These are phyloP conservation scores for Schrankia costaestrigalis DNA, from an alignment of 2,888 invertebrate species.

Conservation along the genomic window DNA sequence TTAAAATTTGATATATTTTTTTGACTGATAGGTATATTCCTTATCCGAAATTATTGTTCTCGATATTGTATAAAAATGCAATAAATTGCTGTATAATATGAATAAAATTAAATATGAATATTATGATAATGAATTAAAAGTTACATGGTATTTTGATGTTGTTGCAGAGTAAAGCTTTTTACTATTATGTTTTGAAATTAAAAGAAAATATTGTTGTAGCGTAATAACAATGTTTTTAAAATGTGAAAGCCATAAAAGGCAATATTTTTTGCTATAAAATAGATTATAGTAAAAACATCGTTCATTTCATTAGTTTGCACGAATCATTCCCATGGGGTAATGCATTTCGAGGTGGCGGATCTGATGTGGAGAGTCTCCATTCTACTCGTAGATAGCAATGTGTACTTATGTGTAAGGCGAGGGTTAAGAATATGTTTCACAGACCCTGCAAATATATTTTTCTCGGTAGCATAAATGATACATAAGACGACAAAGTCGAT, in stretches of 20 bases:
- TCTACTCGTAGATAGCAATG: no score
- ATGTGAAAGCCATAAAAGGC: constrained; percentile 35
- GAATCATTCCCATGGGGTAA: constrained; percentile 81
- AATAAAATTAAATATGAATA: constrained; percentile 6
- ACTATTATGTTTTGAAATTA: constrained; percentile 21
- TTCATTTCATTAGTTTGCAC: constrained; percentile 81
- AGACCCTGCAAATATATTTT: not conserved
- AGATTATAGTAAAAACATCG: constrained; percentile 48
- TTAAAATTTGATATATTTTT: constrained; percentile 31
- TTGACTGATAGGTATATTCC: constrained; percentile 47
- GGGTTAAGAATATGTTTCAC: constrained; percentile 15
- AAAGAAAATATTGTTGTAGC: constrained; percentile 23
- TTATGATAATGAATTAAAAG: constrained; percentile 27
- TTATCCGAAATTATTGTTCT: constrained; percentile 38
- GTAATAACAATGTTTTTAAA: constrained; percentile 25
- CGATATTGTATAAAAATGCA: constrained; percentile 38
- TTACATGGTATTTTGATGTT: constrained; percentile 32
- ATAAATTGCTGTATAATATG: constrained; percentile 39
- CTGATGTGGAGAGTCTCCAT: no score
- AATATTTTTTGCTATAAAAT: constrained; percentile 46
- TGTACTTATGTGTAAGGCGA: constrained; percentile 20
- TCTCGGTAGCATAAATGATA: no score
- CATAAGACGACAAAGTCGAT: no score
- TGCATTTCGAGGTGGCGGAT: constrained; percentile 42
- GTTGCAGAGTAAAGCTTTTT: constrained; percentile 29